A percentile compares a stretch with the other conserved stretches of the same genome.
Evolutionary conservation across 1,140 invertebrate species (phyloP).

Genomic region (Drosophila truncata): DNA sequence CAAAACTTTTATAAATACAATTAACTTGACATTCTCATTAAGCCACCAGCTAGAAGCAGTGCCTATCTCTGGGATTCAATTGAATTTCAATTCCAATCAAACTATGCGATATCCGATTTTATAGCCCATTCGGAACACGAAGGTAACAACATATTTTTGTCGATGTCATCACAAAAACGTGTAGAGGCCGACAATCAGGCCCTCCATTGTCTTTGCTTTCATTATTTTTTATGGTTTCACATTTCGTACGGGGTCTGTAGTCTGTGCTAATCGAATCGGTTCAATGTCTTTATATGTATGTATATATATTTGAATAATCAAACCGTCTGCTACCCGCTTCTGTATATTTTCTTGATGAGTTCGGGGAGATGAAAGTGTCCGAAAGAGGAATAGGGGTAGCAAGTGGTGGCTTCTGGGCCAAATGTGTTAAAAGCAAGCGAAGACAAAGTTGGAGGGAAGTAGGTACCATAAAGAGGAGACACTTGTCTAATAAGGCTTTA

Average conservation of each 20-base stretch:
- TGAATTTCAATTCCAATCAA: constrained; percentile 5
- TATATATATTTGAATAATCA: too few species aligned
- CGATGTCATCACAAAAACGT: constrained; percentile 19
- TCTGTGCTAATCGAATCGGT: constrained; percentile 45
- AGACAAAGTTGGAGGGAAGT: neutral
- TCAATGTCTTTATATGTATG: constrained; percentile 38
- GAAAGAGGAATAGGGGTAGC: too few species aligned
- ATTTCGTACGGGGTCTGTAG: constrained; percentile 46
- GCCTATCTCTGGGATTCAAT: neutral
- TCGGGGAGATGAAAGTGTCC: constrained; percentile 8
- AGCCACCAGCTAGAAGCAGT: neutral
- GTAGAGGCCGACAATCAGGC: constrained; percentile 24
- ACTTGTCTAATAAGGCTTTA: neutral
- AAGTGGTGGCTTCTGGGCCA: too few species aligned
- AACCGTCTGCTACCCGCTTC: constrained; percentile 12
- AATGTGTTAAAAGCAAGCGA: too few species aligned
- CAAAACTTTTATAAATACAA: neutral
- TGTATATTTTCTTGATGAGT: constrained; percentile 7
- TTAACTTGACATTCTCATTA: neutral
- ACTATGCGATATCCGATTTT: neutral
- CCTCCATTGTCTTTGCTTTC: constrained; percentile 37
- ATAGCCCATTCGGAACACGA: constrained; percentile 1
- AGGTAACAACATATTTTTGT: constrained; percentile 22
- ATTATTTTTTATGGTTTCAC: constrained; percentile 72
- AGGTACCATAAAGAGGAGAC: neutral